Conservation (phyloP, 2,797 vertebrate species). For the Iguana delicatissima region DNA sequence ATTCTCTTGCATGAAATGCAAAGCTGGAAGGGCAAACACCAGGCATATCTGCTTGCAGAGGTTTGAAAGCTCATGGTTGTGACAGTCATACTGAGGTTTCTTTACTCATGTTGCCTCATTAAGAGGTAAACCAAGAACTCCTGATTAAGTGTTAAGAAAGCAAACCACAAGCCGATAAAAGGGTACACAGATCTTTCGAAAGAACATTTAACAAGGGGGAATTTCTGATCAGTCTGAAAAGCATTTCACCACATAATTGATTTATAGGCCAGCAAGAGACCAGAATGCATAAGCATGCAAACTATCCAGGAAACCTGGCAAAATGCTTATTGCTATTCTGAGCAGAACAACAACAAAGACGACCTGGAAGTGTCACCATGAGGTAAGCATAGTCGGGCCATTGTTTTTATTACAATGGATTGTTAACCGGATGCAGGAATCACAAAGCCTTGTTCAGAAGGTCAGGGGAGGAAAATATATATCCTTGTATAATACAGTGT, state of each 20-base stretch:
- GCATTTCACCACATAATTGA: not conserved
- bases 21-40: not conserved
- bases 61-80: not conserved
- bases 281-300: not conserved
- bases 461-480: not conserved
- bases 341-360: conserved; percentile 20
- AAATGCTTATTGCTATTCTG: conserved; percentile 19
- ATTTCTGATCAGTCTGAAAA: not conserved
- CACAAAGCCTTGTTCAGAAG: conserved; percentile 5
- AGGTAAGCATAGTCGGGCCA: accelerated
- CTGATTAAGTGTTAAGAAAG: not conserved
- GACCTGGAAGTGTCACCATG: conserved; percentile 25
- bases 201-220: not conserved
- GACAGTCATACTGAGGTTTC: not conserved
- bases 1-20: not conserved
- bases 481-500: not conserved
- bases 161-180: not conserved
- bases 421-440: conserved; percentile 8
- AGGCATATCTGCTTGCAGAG: not conserved
- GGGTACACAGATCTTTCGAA: not conserved
- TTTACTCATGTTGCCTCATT: not conserved
- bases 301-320: conserved; percentile 1
- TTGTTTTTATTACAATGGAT: conserved; percentile 25
- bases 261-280: not conserved
- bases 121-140: not conserved